Evolutionary conservation across 2,888 invertebrate species (phyloP).

Genomic region (Euphydryas editha): DNA sequence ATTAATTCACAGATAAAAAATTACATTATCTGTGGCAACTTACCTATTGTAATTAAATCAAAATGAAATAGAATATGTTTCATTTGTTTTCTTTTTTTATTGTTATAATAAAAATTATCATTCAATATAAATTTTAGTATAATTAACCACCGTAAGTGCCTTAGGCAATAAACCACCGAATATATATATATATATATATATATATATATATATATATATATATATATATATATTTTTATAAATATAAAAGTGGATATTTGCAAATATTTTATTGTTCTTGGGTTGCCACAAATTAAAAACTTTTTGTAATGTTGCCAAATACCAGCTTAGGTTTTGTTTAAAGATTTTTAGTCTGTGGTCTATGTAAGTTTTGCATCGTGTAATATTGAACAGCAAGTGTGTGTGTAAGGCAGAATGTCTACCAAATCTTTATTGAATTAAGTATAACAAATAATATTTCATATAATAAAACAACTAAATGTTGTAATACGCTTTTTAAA

Average conservation of each 20-base stretch:
- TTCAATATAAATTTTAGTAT: slow-evolving; percentile 16
- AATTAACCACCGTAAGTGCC: slow-evolving; percentile 23
- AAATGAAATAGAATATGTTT: background rate
- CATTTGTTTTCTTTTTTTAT: slow-evolving; percentile 12
- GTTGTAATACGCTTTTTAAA: slow-evolving; percentile 27
- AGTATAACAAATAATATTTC: slow-evolving; percentile 9
- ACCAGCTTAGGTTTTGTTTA: background rate
- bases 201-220: too few species aligned
- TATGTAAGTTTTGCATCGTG: background rate
- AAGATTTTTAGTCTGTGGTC: background rate
- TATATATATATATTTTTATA: too few species aligned
- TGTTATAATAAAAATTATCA: slow-evolving; percentile 3
- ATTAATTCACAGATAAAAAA: slow-evolving; percentile 17
- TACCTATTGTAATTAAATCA: slow-evolving; percentile 4
- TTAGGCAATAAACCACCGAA: slow-evolving; percentile 29
- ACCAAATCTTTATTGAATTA: slow-evolving; percentile 11
- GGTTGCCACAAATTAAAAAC: background rate
- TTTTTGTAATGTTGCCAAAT: background rate
- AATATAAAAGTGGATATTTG: slow-evolving; percentile 1
- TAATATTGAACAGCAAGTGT: background rate
- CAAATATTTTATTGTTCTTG: background rate
- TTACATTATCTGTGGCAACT: slow-evolving; percentile 5
- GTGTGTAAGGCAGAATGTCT: background rate
- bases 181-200: too few species aligned
- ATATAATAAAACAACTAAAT: slow-evolving; percentile 14